Conservation (phyloP, 1,140 invertebrate genomes). For the Heliconius nattereri region DNA sequence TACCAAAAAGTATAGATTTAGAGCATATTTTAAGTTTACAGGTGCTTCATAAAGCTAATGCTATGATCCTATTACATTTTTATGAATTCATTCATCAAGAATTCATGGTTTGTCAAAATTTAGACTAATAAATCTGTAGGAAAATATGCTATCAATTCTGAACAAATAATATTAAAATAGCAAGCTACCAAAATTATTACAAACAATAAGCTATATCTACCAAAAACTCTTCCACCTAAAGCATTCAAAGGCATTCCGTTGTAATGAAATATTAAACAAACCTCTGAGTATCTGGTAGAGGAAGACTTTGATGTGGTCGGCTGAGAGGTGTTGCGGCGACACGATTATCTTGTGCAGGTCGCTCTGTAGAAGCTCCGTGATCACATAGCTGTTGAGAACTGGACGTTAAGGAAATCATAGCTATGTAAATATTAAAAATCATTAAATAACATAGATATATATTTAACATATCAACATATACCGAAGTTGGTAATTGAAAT, state of each 20-base stretch:
- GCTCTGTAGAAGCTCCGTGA: slow-evolving; percentile 99
- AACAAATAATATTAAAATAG: background rate
- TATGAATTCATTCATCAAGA: too few relatives aligned
- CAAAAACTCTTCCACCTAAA: background rate
- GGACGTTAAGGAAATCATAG: background rate
- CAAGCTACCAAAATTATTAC: background rate
- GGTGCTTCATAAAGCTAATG: too few relatives aligned
- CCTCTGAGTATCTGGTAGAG: slow-evolving; percentile 99
- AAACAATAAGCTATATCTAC: slow-evolving; percentile 3
- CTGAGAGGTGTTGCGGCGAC: slow-evolving; percentile 97
- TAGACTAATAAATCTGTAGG: background rate
- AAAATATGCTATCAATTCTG: background rate
- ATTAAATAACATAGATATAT: background rate
- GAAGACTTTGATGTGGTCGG: slow-evolving; percentile 99
- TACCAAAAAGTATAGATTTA: too few relatives aligned
- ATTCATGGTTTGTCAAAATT: too few relatives aligned
- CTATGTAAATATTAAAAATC: background rate
- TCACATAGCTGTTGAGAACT: slow-evolving; percentile 92
- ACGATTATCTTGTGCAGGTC: slow-evolving; percentile 99
- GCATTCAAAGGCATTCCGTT: slow-evolving; percentile 26
- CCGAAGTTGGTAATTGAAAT: background rate
- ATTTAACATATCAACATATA: background rate
- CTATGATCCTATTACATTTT: too few relatives aligned
- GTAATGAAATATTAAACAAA: slow-evolving; percentile 75
- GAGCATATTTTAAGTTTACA: too few relatives aligned